These are phyloP conservation scores for Calliopum simillimum DNA, from an alignment of 2,888 invertebrate genomes.

Conservation along the genomic window DNA sequence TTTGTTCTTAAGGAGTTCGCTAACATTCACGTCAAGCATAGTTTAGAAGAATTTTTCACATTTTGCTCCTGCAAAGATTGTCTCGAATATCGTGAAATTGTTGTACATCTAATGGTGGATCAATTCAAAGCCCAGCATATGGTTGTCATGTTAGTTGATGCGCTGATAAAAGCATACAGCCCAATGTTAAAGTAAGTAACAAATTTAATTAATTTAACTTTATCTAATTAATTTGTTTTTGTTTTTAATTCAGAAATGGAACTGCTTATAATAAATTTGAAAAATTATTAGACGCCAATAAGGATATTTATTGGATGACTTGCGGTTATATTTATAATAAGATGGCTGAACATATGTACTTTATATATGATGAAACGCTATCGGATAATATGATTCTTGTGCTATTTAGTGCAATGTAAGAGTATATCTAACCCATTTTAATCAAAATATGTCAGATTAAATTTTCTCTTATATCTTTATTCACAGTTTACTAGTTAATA, in stretches of 20 bases:
- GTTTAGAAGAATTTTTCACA: constrained; percentile 62
- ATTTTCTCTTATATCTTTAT: constrained; percentile 14
- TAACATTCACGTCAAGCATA: constrained; percentile 61
- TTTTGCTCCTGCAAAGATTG: constrained; percentile 65
- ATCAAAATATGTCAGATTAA: constrained; percentile 5
- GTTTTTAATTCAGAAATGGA: constrained; percentile 53
- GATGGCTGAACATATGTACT: constrained; percentile 64
- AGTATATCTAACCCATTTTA: constrained; percentile 1
- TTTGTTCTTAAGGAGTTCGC: constrained; percentile 57
- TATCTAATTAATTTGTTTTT: background rate
- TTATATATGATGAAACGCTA: constrained; percentile 64
- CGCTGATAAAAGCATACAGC: constrained; percentile 62
- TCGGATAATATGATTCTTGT: constrained; percentile 66
- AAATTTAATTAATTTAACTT: background rate
- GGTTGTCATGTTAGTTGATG: constrained; percentile 63
- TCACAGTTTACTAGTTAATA: constrained; percentile 69
- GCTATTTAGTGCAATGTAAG: constrained; percentile 65
- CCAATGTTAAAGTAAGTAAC: constrained; percentile 63
- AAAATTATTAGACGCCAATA: constrained; percentile 60
- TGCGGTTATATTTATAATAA: constrained; percentile 64
- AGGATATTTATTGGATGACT: constrained; percentile 63
- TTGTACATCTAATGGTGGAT: constrained; percentile 64
- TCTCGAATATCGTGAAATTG: constrained; percentile 64
- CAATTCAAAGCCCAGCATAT: constrained; percentile 65
- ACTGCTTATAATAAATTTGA: constrained; percentile 63